phyloP scores from a whole-genome alignment of 1,140 invertebrate species.

The Sitobion miscanthi region DNA sequence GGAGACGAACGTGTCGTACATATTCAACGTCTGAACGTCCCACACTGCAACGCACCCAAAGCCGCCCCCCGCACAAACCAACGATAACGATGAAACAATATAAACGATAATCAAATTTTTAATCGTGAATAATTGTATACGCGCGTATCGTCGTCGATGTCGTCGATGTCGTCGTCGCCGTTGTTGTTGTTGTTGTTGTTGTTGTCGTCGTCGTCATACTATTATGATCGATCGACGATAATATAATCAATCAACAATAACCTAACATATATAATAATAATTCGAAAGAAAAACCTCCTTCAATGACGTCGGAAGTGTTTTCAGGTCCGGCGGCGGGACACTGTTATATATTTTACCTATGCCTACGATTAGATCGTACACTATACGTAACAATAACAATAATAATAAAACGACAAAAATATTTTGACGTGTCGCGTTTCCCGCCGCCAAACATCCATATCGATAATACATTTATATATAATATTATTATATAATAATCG shows the following conservation, averaged over 20 bases:
- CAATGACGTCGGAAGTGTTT: slow-evolving; percentile 55
- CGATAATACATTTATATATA: not conserved
- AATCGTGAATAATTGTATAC: not conserved
- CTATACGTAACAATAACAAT: not conserved
- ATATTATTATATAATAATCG: not conserved
- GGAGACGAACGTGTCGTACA: slow-evolving; percentile 62
- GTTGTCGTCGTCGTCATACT: not conserved
- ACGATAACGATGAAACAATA: not conserved
- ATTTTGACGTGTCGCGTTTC: not conserved
- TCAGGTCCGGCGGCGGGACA: slow-evolving; percentile 32
- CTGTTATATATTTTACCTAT: not conserved
- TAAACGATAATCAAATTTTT: too few relatives aligned
- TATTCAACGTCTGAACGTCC: slow-evolving; percentile 60
- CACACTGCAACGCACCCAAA: not conserved
- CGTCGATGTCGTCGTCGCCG: not conserved
- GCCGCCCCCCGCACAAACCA: not conserved
- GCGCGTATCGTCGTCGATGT: too few relatives aligned
- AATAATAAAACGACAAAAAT: not conserved
- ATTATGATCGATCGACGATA: too few relatives aligned
- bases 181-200: too few relatives aligned
- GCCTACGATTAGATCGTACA: not conserved
- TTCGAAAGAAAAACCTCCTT: slow-evolving; percentile 52
- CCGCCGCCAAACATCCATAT: slow-evolving; percentile 14
- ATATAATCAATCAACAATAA: not conserved
- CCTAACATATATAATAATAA: not conserved